A percentile compares a stretch with the other conserved stretches of the same genome.
Conservation (phyloP, 2,113 vertebrate species). For the Ivindomyrus marchei region DNA sequence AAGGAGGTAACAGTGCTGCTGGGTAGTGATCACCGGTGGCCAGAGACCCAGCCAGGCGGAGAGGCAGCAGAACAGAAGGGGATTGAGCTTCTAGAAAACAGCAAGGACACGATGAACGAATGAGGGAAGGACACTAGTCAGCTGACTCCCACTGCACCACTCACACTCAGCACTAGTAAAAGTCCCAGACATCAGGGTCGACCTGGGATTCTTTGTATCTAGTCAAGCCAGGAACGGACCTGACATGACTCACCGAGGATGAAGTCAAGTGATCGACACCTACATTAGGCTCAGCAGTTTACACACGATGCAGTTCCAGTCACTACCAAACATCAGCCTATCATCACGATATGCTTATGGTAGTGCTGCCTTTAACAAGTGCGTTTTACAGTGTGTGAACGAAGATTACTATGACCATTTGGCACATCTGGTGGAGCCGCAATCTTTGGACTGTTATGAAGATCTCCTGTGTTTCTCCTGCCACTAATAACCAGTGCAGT, state of each 20-base stretch:
- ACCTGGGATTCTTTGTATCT: not conserved
- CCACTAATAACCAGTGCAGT: conserved; percentile 43
- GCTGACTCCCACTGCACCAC: not conserved
- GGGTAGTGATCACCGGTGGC: not conserved
- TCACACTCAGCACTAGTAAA: not conserved
- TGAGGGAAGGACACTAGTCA: no score
- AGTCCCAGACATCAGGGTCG: not conserved
- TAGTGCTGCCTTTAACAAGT: not conserved
- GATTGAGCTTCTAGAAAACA: no score
- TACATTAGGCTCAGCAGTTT: not conserved
- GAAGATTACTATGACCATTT: not conserved
- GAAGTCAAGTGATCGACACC: not conserved
- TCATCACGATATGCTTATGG: not conserved
- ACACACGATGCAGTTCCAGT: not conserved
- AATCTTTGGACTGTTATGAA: conserved; percentile 37
- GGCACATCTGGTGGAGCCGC: not conserved
- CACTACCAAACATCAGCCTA: not conserved
- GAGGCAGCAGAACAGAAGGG: not conserved
- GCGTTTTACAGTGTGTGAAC: not conserved
- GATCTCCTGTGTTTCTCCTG: conserved; percentile 38
- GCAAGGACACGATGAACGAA: not conserved
- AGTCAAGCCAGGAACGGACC: not conserved
- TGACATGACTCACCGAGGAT: not conserved
- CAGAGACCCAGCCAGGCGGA: not conserved
- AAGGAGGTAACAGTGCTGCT: not conserved